Percentiles rank a stretch among this genome's conserved stretches.
These are phyloP conservation scores for Gallinago solitaria DNA, from an alignment of 2,797 vertebrate genomes.

Conservation along the genomic window DNA sequence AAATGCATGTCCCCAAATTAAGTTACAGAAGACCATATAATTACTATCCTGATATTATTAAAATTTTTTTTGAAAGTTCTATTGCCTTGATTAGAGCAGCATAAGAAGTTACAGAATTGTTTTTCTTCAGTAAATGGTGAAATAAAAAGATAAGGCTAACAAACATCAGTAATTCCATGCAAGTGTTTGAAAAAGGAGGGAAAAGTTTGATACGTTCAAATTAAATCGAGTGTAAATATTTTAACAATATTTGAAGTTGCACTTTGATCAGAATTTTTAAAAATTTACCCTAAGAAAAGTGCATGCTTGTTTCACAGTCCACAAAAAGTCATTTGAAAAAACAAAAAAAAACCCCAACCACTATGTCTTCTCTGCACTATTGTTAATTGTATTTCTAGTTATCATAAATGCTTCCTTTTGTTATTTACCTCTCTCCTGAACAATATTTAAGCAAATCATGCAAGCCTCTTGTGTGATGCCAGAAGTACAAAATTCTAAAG, in stretches of 20 bases:
- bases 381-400: slow-evolving; percentile 58
- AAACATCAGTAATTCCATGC: background rate
- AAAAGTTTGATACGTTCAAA: background rate
- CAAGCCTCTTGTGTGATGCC: slow-evolving; percentile 51
- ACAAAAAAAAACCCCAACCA: background rate
- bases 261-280: slow-evolving; percentile 44
- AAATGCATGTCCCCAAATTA: background rate
- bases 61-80: background rate
- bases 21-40: background rate
- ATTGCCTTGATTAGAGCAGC: background rate
- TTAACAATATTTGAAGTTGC: slow-evolving; percentile 34
- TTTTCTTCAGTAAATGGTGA: slow-evolving; percentile 43
- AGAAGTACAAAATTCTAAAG: slow-evolving; percentile 62
- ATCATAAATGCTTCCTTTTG: slow-evolving; percentile 49
- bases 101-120: background rate
- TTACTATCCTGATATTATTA: background rate
- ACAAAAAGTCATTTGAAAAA: background rate
- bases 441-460: slow-evolving; percentile 41
- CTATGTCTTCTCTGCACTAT: background rate
- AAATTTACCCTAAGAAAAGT: background rate
- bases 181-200: slow-evolving; percentile 13
- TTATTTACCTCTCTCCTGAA: slow-evolving; percentile 58
- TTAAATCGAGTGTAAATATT: slow-evolving; percentile 6
- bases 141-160: slow-evolving; percentile 34
- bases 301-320: background rate